Conservation (phyloP, 2,888 invertebrate species). For the Timandra comae region DNA sequence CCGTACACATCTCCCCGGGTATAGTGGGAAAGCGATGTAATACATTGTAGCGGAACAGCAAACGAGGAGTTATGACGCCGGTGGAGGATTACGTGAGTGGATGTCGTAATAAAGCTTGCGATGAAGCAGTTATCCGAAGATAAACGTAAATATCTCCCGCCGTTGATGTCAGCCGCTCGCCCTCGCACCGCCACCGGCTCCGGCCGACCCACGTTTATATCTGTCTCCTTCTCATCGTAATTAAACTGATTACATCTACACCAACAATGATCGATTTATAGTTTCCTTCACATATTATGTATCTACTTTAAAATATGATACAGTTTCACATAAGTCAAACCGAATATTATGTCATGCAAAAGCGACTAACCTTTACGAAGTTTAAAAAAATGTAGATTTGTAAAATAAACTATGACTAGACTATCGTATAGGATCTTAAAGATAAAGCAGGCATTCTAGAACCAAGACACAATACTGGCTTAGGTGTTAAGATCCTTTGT, state of each 20-base stretch:
- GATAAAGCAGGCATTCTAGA: constrained; percentile 23
- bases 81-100: constrained; percentile 76
- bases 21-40: constrained; percentile 61
- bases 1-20: constrained; percentile 29
- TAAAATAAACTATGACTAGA: too few relatives aligned
- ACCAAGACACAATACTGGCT: constrained; percentile 20
- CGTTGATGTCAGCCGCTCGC: constrained; percentile 49
- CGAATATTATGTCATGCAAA: too few relatives aligned
- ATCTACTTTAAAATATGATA: too few relatives aligned
- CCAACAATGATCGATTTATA: background rate
- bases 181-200: constrained; percentile 34
- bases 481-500: constrained; percentile 51
- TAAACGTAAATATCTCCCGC: constrained; percentile 74
- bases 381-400: too few relatives aligned
- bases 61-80: constrained; percentile 75
- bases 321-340: too few relatives aligned
- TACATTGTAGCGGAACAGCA: constrained; percentile 68
- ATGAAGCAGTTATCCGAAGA: constrained; percentile 76
- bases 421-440: constrained; percentile 28
- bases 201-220: constrained; percentile 25
- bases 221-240: constrained; percentile 37
- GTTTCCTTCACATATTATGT: too few relatives aligned
- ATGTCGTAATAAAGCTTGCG: constrained; percentile 77
- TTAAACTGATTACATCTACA: constrained; percentile 14
- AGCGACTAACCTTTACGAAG: too few relatives aligned